phyloP scores from a whole-genome alignment of 2,888 invertebrate species.

The Polyommatus iphigenia region DNA sequence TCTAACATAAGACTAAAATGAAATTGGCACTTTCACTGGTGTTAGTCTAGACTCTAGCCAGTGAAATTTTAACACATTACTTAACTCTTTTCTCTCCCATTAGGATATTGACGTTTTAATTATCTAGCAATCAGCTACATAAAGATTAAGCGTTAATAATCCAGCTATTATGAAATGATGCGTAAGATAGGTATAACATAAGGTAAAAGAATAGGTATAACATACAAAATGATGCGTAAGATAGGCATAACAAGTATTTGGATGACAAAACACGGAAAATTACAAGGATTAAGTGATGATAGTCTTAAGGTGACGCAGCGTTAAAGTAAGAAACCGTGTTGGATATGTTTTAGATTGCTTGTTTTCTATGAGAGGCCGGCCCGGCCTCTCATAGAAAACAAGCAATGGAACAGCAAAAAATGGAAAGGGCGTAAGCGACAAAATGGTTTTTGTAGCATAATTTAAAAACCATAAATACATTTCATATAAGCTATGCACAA shows the following conservation, averaged over 20 bases:
- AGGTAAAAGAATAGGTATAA: no score
- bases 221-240: neutral
- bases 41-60: neutral
- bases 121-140: neutral
- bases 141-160: neutral
- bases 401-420: no score
- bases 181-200: neutral
- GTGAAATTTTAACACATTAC: slow-evolving; percentile 14
- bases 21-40: neutral
- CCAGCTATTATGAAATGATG: neutral
- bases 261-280: neutral
- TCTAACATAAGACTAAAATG: neutral
- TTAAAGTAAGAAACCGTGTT: no score
- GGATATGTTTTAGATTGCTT: no score
- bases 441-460: no score
- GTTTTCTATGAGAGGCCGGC: no score
- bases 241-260: neutral
- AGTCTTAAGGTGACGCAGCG: no score
- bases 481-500: no score
- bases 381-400: no score
- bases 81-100: neutral
- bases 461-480: no score
- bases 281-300: slow-evolving; percentile 8
- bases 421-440: no score
- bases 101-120: neutral